Evolutionary conservation across 2,113 vertebrate species (phyloP).

Genomic region (Leuciscus idus): DNA sequence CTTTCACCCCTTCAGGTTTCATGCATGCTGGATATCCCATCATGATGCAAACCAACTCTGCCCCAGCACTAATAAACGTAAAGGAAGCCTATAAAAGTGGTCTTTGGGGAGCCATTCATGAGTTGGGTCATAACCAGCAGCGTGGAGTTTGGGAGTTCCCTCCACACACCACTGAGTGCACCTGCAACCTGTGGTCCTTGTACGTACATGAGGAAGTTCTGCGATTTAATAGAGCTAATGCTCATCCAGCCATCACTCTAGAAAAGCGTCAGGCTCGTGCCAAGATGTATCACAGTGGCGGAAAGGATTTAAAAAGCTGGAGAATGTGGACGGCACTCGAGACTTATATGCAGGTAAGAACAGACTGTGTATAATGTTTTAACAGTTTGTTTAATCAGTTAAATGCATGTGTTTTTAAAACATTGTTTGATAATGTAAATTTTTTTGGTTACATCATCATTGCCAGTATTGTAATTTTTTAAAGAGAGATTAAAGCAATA

Average conservation of each 20-base stretch:
- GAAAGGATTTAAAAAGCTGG: slow-evolving; percentile 65
- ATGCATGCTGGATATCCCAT: slow-evolving; percentile 84
- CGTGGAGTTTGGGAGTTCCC: slow-evolving; percentile 77
- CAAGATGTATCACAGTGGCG: slow-evolving; percentile 49
- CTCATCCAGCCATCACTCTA: slow-evolving; percentile 57
- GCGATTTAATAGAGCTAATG: slow-evolving; percentile 60
- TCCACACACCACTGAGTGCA: slow-evolving; percentile 78
- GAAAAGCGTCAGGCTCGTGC: slow-evolving; percentile 44
- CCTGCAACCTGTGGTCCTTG: slow-evolving; percentile 84
- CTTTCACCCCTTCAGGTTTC: slow-evolving; percentile 67
- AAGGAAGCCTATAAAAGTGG: background rate
- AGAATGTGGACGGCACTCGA: slow-evolving; percentile 73
- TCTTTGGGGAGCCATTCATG: slow-evolving; percentile 72
- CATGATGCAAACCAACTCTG: slow-evolving; percentile 59
- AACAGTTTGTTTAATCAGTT: too few relatives aligned
- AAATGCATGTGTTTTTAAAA: too few relatives aligned
- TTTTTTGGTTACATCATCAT: background rate
- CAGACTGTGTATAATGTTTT: background rate
- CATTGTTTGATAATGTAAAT: too few relatives aligned
- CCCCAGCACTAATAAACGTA: slow-evolving; percentile 44
- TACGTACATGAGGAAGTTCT: slow-evolving; percentile 74
- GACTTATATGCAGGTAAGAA: slow-evolving; percentile 78
- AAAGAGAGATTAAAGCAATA: background rate
- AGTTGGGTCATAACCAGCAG: slow-evolving; percentile 84
- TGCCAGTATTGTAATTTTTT: background rate